phyloP scores from a whole-genome alignment of 2,797 vertebrate genomes.

The Graptemys geographica region DNA sequence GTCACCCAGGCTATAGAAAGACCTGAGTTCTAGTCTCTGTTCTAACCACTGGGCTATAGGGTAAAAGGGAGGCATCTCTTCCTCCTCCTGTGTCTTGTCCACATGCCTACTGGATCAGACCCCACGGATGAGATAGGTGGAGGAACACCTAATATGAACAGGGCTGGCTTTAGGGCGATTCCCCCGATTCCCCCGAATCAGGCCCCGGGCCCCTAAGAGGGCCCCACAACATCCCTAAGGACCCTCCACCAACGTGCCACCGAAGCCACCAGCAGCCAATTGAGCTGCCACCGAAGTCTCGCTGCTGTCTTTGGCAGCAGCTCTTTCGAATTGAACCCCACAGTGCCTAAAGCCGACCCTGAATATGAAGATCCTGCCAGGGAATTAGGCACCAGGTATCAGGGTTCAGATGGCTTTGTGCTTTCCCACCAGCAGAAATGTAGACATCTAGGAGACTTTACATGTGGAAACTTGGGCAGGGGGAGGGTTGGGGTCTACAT shows the following conservation, averaged over 20 bases:
- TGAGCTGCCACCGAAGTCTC: no score
- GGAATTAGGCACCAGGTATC: not conserved
- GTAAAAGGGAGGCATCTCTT: not conserved
- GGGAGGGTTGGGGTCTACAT: not conserved
- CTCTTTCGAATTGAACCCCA: no score
- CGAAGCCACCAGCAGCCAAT: no score
- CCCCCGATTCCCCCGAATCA: no score
- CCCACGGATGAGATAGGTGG: not conserved
- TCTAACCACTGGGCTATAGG: not conserved
- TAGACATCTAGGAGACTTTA: not conserved
- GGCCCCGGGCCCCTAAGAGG: no score
- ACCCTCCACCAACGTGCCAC: no score
- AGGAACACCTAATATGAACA: not conserved
- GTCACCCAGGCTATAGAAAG: not conserved
- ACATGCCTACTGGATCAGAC: not conserved
- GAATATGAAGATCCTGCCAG: not conserved
- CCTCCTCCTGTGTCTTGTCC: not conserved
- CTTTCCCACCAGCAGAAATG: not conserved
- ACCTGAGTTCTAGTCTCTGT: not conserved
- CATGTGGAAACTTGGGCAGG: not conserved
- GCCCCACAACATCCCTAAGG: no score
- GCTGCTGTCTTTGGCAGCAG: no score
- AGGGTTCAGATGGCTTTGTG: not conserved
- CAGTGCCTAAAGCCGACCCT: no score
- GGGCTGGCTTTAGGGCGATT: no score